These are phyloP conservation scores for Cichladusa arquata DNA, from an alignment of 2,113 vertebrate genomes.

Conservation along the genomic window DNA sequence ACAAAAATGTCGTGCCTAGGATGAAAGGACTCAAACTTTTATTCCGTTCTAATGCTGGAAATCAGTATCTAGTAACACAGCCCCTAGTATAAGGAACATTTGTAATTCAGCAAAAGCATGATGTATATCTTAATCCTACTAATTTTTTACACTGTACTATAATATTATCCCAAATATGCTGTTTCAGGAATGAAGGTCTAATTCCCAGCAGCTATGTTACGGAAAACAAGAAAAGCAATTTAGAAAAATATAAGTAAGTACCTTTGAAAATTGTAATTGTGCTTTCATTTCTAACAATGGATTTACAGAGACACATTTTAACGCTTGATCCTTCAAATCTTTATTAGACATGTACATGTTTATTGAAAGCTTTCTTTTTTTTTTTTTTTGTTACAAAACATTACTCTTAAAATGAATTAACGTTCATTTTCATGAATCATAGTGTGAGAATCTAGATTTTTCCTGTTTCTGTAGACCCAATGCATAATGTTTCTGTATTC, in stretches of 20 bases:
- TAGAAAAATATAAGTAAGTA: constrained; percentile 86
- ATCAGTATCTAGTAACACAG: not conserved
- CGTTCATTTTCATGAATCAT: not conserved
- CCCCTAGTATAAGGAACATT: not conserved
- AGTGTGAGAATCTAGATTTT: not conserved
- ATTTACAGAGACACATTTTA: not conserved
- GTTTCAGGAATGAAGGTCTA: constrained; percentile 84
- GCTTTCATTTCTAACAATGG: constrained; percentile 3
- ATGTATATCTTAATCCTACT: not conserved
- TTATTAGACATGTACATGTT: not conserved
- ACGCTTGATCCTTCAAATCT: not conserved
- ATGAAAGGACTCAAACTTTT: not conserved
- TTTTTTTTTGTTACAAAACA: not conserved
- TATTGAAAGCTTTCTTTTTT: not conserved
- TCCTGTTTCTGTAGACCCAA: not conserved
- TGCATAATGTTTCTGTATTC: not conserved
- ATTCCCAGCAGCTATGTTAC: constrained; percentile 89
- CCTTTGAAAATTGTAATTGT: not conserved
- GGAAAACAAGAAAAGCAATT: constrained; percentile 73
- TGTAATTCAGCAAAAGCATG: not conserved
- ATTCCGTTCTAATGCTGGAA: not conserved
- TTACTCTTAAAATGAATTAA: not conserved
- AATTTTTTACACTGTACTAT: not conserved
- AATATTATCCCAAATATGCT: not conserved
- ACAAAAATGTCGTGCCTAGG: not conserved